Evolutionary conservation across 2,113 vertebrate genomes (phyloP).

Genomic region (Bufo bufo): DNA sequence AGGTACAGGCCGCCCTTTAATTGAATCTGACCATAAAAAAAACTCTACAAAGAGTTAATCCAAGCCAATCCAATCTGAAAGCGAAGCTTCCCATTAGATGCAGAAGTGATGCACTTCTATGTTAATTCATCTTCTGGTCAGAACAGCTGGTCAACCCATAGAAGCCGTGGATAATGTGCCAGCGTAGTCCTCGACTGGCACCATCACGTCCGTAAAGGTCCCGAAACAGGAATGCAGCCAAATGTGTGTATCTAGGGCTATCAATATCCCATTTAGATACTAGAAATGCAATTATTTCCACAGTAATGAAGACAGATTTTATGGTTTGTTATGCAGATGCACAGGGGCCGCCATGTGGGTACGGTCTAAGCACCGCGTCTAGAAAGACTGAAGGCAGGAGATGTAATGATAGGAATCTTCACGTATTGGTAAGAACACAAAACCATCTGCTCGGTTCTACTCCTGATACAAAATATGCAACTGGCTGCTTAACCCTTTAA

Average conservation of each 20-base stretch:
- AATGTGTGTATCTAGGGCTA: not conserved
- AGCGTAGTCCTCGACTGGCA: not conserved
- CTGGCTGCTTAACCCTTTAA: too few species aligned
- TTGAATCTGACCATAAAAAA: not conserved
- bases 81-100: not conserved
- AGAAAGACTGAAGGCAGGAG: too few species aligned
- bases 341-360: too few species aligned
- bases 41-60: not conserved
- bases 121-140: not conserved
- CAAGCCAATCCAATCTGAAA: not conserved
- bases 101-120: not conserved
- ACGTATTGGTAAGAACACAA: too few species aligned
- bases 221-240: not conserved
- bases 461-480: too few species aligned
- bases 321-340: not conserved
- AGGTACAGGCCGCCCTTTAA: too few species aligned
- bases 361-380: too few species aligned
- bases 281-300: not conserved
- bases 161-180: not conserved
- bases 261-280: not conserved
- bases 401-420: too few species aligned
- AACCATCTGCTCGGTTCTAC: too few species aligned
- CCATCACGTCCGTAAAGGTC: not conserved
- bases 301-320: conserved; percentile 23
- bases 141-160: not conserved